Base-by-base conservation (phyloP, 2,888 invertebrate species). In the Phaonia tiefii region DNA sequence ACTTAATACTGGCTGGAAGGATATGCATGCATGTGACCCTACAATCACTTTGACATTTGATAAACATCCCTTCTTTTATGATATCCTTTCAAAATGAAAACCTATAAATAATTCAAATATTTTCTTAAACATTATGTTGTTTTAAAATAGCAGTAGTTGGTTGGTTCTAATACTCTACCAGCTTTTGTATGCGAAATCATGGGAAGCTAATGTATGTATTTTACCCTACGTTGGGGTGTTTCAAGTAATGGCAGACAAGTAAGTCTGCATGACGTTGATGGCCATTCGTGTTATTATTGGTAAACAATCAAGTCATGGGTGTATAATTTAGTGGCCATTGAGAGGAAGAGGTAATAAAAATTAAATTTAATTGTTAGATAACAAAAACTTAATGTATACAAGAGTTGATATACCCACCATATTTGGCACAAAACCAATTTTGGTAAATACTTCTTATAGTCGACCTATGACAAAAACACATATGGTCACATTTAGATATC, bases 401-500 rank as follows among this genome's bases (percentile, higher is more conserved):
- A 73, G n/a, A n/a, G n/a, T n/a, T n/a, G n/a, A n/a, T n/a, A n/a
- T 66, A 22, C 11, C 5, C n/a, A 13, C 20, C 78, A 67, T 63
- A 66, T 37, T 69, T 75, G 79, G 75, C 75, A 75, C 72, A 75
- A 60, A 60, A 75, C 75, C 79, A 72, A 79, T 79, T 54, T 79
- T 75, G 49, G 65, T 39, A 66, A 74, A 70, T 37, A 60, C 31
- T 17, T 2, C 13, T 11, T 51, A 11, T 25, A 20, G 13, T 13
- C 20, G 54, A 22, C 25, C 17, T 20, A 10, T 51, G 17, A 2
- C 20, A 66, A 67, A 63, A 20, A 75, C 17, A 25, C 15, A 46
- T 22, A 56, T 56, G 56, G 56, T n/a, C 56, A 25, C n/a, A 26
- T 13, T n/a, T n/a, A n/a, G n/a, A n/a, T n/a, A 13, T 22, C 56